These are phyloP conservation scores for Mycteria americana DNA, from an alignment of 2,797 vertebrate genomes.

Conservation along the genomic window DNA sequence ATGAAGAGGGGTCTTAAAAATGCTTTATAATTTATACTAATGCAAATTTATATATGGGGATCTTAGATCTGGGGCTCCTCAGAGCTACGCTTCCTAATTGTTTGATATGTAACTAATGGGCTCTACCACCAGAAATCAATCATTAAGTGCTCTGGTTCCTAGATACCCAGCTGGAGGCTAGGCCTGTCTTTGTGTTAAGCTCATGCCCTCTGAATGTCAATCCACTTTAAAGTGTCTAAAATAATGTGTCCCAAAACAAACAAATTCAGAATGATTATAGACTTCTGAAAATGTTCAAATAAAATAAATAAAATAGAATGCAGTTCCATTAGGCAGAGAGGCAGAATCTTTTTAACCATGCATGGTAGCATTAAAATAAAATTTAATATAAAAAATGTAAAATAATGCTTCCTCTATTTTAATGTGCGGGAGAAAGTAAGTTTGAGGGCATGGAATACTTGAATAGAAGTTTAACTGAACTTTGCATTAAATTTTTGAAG, in stretches of 20 bases:
- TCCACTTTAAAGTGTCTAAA: neutral
- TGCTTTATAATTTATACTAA: neutral
- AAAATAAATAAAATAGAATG: neutral
- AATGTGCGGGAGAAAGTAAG: neutral
- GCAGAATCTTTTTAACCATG: neutral
- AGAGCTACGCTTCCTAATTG: neutral
- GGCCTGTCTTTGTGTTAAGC: neutral
- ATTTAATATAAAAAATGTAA: neutral
- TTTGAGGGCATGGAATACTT: neutral
- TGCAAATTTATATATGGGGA: neutral
- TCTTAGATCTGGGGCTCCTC: neutral
- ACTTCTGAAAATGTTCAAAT: neutral
- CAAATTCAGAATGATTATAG: neutral
- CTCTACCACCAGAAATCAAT: neutral
- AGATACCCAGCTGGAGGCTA: neutral
- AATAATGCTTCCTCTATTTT: neutral
- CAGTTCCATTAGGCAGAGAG: neutral
- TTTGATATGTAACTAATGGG: neutral
- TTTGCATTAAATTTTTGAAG: neutral
- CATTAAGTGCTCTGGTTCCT: neutral
- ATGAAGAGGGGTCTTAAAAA: conserved; percentile 5
- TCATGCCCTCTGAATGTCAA: neutral
- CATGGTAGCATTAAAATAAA: neutral
- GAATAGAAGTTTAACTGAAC: neutral
- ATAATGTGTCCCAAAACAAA: neutral